Evolutionary conservation across 2,113 vertebrate species (phyloP).

Genomic region (Chionomys nivalis): DNA sequence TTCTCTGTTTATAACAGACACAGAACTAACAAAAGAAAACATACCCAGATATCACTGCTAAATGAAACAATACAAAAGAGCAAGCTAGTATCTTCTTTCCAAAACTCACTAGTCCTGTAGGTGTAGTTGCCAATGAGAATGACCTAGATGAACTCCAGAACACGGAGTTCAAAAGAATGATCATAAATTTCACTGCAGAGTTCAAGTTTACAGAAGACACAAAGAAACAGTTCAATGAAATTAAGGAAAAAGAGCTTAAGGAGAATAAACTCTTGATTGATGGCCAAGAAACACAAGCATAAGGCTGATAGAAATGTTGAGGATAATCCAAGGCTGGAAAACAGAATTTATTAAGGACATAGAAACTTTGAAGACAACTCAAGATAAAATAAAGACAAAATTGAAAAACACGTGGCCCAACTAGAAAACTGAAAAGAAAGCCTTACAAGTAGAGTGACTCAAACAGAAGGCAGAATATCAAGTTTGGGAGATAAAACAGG

Average conservation of each 20-base stretch:
- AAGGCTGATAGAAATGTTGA: too few relatives aligned
- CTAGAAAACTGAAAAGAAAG: too few relatives aligned
- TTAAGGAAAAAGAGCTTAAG: background rate
- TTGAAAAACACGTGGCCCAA: too few relatives aligned
- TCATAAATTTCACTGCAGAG: background rate
- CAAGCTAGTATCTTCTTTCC: background rate
- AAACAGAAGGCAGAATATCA: too few relatives aligned
- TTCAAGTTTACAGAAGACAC: background rate
- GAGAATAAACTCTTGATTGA: too few relatives aligned
- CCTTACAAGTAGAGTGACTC: too few relatives aligned
- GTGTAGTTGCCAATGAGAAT: background rate
- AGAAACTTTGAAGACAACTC: too few relatives aligned
- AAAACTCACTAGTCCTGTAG: background rate
- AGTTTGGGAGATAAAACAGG: too few relatives aligned
- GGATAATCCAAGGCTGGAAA: too few relatives aligned
- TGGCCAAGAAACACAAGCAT: too few relatives aligned
- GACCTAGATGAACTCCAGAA: background rate
- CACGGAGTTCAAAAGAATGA: background rate
- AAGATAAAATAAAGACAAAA: too few relatives aligned
- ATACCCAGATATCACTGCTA: background rate
- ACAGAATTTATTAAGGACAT: too few relatives aligned
- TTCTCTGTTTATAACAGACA: background rate
- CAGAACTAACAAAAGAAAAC: background rate
- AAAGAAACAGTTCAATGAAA: background rate
- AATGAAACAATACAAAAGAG: background rate